These are phyloP conservation scores for Crypturellus undulatus DNA, from an alignment of 2,113 vertebrate genomes.

Conservation along the genomic window DNA sequence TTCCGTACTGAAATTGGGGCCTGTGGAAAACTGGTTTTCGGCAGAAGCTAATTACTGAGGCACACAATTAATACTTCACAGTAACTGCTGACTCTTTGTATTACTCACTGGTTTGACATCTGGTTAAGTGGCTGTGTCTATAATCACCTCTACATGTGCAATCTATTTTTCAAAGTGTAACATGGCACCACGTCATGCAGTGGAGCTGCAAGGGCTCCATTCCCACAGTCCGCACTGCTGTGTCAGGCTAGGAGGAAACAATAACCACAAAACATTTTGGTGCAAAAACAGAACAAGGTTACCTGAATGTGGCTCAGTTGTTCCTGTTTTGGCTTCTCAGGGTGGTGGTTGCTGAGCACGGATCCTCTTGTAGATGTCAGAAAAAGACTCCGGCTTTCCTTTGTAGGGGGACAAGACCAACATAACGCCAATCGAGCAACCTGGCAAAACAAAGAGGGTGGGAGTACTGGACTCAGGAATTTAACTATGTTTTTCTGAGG, in stretches of 20 bases:
- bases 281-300: neutral
- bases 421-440: neutral
- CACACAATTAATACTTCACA: neutral
- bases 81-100: neutral
- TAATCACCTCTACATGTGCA: neutral
- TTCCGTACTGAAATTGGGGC: neutral
- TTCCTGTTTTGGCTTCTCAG: neutral
- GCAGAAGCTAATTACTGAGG: constrained; percentile 31
- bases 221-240: neutral
- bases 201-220: neutral
- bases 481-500: neutral
- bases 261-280: neutral
- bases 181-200: neutral
- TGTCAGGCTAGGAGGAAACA: neutral
- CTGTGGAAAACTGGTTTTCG: constrained; percentile 36
- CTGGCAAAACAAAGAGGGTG: neutral
- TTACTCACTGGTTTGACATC: constrained; percentile 38
- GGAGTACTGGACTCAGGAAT: neutral
- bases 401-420: neutral
- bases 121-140: constrained; percentile 2
- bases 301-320: neutral
- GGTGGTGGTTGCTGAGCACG: neutral
- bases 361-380: neutral
- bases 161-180: neutral
- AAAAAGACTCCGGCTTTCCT: neutral